Base-by-base conservation (phyloP, 2,797 vertebrate genomes). In the Cossypha polioptera region DNA sequence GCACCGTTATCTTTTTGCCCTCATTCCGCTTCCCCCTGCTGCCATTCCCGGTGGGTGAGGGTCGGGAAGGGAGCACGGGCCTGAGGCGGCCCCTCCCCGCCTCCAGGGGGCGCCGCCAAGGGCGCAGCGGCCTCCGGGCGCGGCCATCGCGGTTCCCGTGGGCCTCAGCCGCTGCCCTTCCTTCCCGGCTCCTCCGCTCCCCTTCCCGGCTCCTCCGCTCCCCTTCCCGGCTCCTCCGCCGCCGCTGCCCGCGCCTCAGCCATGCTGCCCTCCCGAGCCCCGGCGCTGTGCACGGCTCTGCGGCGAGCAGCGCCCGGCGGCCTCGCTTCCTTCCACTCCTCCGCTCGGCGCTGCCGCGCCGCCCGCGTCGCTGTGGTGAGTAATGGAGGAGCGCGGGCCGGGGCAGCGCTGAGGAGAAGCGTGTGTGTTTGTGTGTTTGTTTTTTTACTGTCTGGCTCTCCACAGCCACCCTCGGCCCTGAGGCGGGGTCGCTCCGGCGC, bases 291-390 rank as follows among this genome's bases (percentile, higher is more conserved):
- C 43, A 33, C 53, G 7, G 61, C 53, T 7, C 76, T 91, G 73
- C 48, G 47, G 11, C 40, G 80, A 59, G 83, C 77, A 11, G 47
- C 13, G 35, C 93, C 88, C 59, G 35, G 20, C 18, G 66, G 68
- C 73, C 20, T 78, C 14, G 92, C 95, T 14, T 24, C 96, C 45
- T 61, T 98, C 5, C 98, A 98, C 65, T 24, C 47, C 77, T 96
- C 98, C 15, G 77, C 90, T 31, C 59, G 28, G 59, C 89, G 87
- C 16, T 76, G 15, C 51, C 80, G 73, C 5, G 50, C 69, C 9
- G 75, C 98, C 54, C 95, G 78, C 29, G 98, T 98, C 13, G 98
- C 98, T 4, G 93, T 98, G 97, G 98, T 98, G 95, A 97, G 98
- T 93, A 58, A 43, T 7, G 48, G 24, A 11, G 59, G 36, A 20